Evolutionary conservation across 2,113 vertebrate species (phyloP).

Genomic region (Diglossa brunneiventris): DNA sequence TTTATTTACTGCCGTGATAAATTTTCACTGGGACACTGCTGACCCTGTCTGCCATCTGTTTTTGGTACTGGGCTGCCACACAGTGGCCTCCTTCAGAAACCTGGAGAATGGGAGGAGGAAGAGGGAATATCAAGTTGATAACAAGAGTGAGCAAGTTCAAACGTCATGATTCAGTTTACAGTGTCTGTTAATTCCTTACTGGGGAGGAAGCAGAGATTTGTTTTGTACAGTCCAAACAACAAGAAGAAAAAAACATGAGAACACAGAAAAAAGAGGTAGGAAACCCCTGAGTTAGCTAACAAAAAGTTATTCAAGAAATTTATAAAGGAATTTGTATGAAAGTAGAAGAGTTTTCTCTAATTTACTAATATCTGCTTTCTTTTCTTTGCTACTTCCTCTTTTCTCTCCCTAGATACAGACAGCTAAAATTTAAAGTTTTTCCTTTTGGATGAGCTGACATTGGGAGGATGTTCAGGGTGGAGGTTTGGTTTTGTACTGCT

Average conservation of each 20-base stretch:
- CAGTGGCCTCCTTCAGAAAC: conserved; percentile 16
- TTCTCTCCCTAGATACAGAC: not conserved
- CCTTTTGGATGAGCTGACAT: not conserved
- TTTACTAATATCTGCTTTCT: not conserved
- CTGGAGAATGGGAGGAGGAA: not conserved
- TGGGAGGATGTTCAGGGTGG: not conserved
- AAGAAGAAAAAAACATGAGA: not conserved
- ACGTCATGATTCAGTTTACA: not conserved
- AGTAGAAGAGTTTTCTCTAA: not conserved
- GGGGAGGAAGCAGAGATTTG: not conserved
- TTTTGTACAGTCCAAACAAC: not conserved
- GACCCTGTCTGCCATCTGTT: not conserved
- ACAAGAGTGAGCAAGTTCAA: not conserved
- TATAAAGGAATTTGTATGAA: not conserved
- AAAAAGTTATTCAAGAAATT: not conserved
- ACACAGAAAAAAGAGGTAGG: not conserved
- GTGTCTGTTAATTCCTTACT: not conserved
- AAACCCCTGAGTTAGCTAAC: not conserved
- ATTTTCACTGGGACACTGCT: not conserved
- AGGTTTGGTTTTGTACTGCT: not conserved
- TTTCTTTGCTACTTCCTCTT: not conserved
- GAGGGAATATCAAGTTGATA: not conserved
- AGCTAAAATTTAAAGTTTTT: not conserved
- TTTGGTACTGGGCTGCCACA: conserved; percentile 35
- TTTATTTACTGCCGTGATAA: not conserved